Base-by-base conservation (phyloP, 35 echinoderm and acorn worm genomes). In the Ophioderma brevispina region DNA sequence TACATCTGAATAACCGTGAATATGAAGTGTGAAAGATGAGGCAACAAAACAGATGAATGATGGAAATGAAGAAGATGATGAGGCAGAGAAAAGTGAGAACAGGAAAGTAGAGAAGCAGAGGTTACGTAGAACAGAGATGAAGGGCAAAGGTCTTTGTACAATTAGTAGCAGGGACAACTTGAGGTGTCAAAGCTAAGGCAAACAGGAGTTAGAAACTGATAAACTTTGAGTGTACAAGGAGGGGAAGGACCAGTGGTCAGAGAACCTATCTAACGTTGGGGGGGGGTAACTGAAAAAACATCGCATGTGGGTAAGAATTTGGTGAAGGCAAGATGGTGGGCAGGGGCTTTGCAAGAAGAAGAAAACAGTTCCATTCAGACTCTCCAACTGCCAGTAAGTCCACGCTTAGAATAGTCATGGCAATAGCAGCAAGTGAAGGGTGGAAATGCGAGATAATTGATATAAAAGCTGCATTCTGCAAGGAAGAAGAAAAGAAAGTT, bases 361-460 rank as follows among this genome's bases (percentile, higher is more conserved):
- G n/a, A 70, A 70, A 25, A n/a, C n/a, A n/a, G n/a, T n/a, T 70
- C n/a, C 59, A 70, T 3, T 70, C 59, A 15, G 59, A 70, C n/a
- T 70, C 59, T 70, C 59, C 59, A 70, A 70, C 59, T 70, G 59
- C 59, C 10, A 70, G 23, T 70, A 70, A 70, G 59, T 70, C 59
- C 6, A 70, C 59, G n/a, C n/a, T 70, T 3, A 8, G 33, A 32
- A 37, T 83, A 83, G 81, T 41, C 6, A 49, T 83, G 40, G 6
- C 81, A 83, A 32, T 83, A 32, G 81, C 81, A 32, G 81, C 81
- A 52, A 83, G 81, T 46, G 81, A 83, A 83, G 81, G 81, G 49
- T 83, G 78, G 78, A 80, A 80, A 25, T 80, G 78, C 36, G 78
- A 80, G 78, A 80, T 36, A 1, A 35, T 80, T 3, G 78, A 80